Percentiles rank a stretch among this genome's conserved stretches.
Evolutionary conservation across 2,113 vertebrate genomes (phyloP).

Genomic region (Pollimyrus isidori): DNA sequence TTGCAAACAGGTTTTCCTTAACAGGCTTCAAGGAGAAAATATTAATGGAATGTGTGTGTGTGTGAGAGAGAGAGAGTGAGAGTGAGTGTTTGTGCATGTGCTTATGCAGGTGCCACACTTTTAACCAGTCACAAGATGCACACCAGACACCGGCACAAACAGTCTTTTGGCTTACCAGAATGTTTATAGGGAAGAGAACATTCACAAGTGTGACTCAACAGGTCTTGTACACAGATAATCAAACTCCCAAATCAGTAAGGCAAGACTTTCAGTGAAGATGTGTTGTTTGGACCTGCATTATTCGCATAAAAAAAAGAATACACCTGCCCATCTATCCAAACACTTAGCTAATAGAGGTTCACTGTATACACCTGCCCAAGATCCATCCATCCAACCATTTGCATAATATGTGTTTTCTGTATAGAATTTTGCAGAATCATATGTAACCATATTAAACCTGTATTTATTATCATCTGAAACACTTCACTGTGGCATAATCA

Average conservation of each 20-base stretch:
- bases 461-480: neutral
- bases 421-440: neutral
- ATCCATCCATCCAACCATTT: too few species aligned
- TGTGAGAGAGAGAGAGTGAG: neutral
- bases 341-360: neutral
- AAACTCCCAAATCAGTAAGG: neutral
- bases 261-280: neutral
- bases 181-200: neutral
- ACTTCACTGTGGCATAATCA: neutral
- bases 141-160: conserved; percentile 15
- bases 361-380: neutral
- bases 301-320: neutral
- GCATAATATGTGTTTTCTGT: neutral
- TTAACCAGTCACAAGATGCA: conserved; percentile 22
- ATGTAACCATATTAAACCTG: neutral
- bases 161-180: neutral
- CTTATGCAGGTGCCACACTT: neutral
- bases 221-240: conserved; percentile 2
- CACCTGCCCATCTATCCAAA: neutral
- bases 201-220: neutral
- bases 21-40: neutral
- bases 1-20: neutral
- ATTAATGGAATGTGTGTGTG: neutral
- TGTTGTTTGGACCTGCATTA: neutral
- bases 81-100: neutral